A percentile compares a stretch with the other conserved stretches of the same genome.
Conservation (phyloP, 30 jellyfish, hydroid and myxozoan species). For the Aurelia sp. region DNA sequence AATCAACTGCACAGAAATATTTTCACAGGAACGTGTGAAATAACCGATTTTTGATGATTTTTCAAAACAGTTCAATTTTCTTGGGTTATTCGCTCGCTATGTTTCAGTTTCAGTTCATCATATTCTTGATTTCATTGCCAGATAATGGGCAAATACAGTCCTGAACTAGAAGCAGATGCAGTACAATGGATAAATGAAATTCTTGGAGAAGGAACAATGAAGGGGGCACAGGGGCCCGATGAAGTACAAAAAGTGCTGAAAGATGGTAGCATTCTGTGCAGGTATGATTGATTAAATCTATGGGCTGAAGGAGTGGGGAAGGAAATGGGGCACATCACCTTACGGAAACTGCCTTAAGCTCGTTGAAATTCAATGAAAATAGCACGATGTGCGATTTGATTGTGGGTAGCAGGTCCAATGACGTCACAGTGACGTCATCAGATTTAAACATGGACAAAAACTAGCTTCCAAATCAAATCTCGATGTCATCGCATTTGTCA, state of each 20-base stretch:
- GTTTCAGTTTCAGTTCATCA: background rate
- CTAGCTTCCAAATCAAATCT: background rate
- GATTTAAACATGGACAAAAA: background rate
- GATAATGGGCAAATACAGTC: slow-evolving; percentile 66
- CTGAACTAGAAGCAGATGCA: slow-evolving; percentile 61
- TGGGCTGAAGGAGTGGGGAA: too few species aligned
- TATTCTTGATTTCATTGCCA: background rate
- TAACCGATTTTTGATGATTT: too few species aligned
- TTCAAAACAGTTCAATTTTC: too few species aligned
- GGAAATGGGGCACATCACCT: too few species aligned
- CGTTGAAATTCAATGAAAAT: too few species aligned
- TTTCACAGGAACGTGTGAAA: too few species aligned
- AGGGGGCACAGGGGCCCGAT: slow-evolving; percentile 77
- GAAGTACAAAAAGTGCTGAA: slow-evolving; percentile 68
- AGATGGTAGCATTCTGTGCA: slow-evolving; percentile 78
- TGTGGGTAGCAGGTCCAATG: too few species aligned
- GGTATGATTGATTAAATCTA: slow-evolving; percentile 2
- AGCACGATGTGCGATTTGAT: too few species aligned
- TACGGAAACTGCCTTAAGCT: too few species aligned
- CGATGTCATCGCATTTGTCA: too few species aligned
- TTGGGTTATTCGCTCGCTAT: too few species aligned
- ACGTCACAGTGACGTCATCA: background rate
- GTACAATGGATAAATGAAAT: slow-evolving; percentile 67
- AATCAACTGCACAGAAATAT: too few species aligned
- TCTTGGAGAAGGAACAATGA: slow-evolving; percentile 67